phyloP scores from a whole-genome alignment of 2,888 invertebrate genomes.

The Zygaena filipendulae region DNA sequence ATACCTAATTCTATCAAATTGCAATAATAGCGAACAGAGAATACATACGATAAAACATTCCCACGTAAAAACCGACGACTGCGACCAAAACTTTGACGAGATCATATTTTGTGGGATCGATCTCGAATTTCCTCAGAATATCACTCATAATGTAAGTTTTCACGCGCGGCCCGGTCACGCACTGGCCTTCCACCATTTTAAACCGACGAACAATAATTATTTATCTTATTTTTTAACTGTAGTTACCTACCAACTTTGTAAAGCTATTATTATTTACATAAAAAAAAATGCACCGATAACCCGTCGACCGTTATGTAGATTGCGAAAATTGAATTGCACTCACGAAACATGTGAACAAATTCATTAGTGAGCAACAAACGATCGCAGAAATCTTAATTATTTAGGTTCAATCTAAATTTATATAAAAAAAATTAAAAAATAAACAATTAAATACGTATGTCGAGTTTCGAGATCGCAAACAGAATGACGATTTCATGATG shows the following conservation, averaged over 20 bases:
- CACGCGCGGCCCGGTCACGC: conserved; percentile 40
- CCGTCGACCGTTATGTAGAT: conserved; percentile 32
- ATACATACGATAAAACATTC: conserved; percentile 51
- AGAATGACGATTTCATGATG: too few relatives aligned
- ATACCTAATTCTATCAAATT: too few relatives aligned
- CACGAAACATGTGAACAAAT: too few relatives aligned
- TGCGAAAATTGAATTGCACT: conserved; percentile 30
- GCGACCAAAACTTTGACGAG: conserved; percentile 42
- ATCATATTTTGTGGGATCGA: conserved; percentile 45
- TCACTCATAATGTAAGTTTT: conserved; percentile 63
- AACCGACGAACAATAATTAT: conserved; percentile 20
- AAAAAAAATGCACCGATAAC: conserved; percentile 48
- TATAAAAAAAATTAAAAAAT: too few relatives aligned
- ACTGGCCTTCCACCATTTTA: conserved; percentile 53
- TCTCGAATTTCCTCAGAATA: conserved; percentile 47
- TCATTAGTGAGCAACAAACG: too few relatives aligned
- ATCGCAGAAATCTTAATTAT: too few relatives aligned
- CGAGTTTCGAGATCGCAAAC: too few relatives aligned
- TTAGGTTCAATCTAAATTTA: too few relatives aligned
- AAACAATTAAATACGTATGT: too few relatives aligned
- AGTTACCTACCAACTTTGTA: too few relatives aligned
- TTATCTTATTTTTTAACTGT: conserved; percentile 25
- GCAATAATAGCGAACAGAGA: conserved; percentile 14
- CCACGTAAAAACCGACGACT: conserved; percentile 47
- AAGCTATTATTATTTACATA: conserved; percentile 18